A percentile compares a stretch with the other conserved stretches of the same genome.
Conservation (phyloP, 1,140 invertebrate genomes). For the Cecropterus lyciades region DNA sequence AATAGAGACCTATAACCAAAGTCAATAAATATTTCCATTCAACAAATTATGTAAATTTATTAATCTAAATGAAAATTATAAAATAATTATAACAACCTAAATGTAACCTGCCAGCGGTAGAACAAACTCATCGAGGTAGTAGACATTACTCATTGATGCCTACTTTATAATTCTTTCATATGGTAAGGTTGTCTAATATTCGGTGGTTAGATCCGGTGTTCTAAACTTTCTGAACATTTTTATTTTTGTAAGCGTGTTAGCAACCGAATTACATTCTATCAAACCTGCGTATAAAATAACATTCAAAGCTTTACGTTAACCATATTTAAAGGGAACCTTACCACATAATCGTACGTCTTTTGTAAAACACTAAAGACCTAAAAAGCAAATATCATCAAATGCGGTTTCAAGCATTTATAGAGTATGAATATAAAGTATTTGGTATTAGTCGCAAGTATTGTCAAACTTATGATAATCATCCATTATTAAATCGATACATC, state of each 20-base stretch:
- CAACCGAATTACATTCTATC: conserved; percentile 21
- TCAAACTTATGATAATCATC: conserved; percentile 2
- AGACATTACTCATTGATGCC: neutral
- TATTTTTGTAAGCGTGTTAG: conserved; percentile 8
- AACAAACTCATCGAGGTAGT: neutral
- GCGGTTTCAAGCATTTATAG: conserved; percentile 21
- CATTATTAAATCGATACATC: neutral
- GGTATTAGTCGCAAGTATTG: conserved; percentile 4
- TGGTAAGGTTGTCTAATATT: conserved; percentile 14
- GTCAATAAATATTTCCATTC: conserved; percentile 23
- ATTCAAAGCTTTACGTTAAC: conserved; percentile 24
- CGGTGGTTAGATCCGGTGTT: neutral
- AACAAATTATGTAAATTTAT: neutral
- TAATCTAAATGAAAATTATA: neutral
- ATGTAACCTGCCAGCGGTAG: neutral
- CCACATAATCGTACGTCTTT: conserved; percentile 33
- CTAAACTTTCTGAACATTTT: conserved; percentile 11
- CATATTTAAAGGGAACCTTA: conserved; percentile 32
- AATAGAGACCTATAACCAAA: conserved; percentile 37
- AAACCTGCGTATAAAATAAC: conserved; percentile 24
- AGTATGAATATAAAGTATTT: conserved; percentile 7
- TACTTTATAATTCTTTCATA: conserved; percentile 12
- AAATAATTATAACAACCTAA: conserved; percentile 5
- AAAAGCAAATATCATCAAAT: conserved; percentile 33
- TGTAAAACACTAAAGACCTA: conserved; percentile 32